phyloP scores from a whole-genome alignment of 1,140 invertebrate species.

The Conopomorpha cramerella region DNA sequence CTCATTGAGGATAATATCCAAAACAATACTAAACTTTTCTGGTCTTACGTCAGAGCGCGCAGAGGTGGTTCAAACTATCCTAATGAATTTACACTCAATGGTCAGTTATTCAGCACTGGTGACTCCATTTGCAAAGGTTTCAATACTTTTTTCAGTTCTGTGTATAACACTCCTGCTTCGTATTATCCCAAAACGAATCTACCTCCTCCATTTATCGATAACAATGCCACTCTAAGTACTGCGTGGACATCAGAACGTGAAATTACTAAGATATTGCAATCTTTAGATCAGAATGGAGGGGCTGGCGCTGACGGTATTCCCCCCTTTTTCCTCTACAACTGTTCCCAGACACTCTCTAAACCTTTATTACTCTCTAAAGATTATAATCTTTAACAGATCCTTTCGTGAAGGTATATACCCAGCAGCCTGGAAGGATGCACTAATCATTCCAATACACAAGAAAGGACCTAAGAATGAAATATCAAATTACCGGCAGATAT shows the following conservation, averaged over 20 bases:
- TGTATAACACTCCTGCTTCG: too few species aligned
- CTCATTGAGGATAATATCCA: neutral
- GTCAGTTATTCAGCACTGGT: neutral
- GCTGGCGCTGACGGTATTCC: too few species aligned
- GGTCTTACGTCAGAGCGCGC: neutral
- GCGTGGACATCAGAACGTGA: too few species aligned
- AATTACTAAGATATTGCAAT: too few species aligned
- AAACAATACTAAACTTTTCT: neutral
- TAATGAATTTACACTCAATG: neutral
- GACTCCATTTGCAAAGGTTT: neutral
- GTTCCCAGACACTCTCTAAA: too few species aligned
- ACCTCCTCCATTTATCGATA: too few species aligned
- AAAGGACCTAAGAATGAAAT: conserved; percentile 6
- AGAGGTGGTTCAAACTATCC: neutral
- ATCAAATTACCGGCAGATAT: conserved; percentile 13
- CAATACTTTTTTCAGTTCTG: neutral
- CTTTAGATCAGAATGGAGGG: too few species aligned
- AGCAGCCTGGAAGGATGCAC: neutral
- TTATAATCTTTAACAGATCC: conserved; percentile 1
- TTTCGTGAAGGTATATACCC: conserved; percentile 1
- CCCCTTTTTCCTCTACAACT: too few species aligned
- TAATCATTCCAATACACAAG: conserved; percentile 5
- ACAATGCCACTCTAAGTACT: too few species aligned
- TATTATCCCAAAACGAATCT: too few species aligned
- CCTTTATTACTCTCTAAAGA: too few species aligned